Base-by-base conservation (phyloP, 2,113 vertebrate genomes). In the Xiphophorus couchianus region DNA sequence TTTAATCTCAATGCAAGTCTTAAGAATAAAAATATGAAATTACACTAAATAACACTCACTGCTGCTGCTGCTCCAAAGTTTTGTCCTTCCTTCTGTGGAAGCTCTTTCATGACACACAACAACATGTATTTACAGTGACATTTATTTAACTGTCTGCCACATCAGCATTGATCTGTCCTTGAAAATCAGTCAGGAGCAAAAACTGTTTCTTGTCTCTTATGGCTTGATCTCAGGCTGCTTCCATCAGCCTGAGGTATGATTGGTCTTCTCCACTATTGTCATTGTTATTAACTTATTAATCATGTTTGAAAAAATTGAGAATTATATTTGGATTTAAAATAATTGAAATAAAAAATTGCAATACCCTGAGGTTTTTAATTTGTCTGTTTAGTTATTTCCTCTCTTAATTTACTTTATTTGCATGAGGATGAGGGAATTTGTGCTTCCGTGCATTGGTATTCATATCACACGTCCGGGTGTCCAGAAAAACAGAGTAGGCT, bases 391-490 rank as follows among this genome's bases (percentile, higher is more conserved):
- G 29, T 30, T 28, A 72, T 35, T 69, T 84, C 66, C 63, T 48
- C 69, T 76, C 64, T 66, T 83, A 39, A 84, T 84, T 88, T 75
- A 74, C 73, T 74, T 71, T 65, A 48, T 84, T 65, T 88, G 71
- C 68, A 69, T 73, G 81, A 78, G 66, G 60, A 74, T 42, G 48
- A 73, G 69, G 39, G 28, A 62, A 66, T 83, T 85, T 72, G 58
- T 83, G 51, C 62, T 71, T 15, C 11, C 31, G 48, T 31, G 70
- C 74, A 75, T 87, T 87, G 68, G 76, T 89, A 89, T 92, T 90
- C 85, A 74, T 37, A 68, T 68, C 87, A 79, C 80, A 81, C 70
- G 60, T 78, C 54, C 31, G 62, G 44, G 60, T 75, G 82, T 88
- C 86, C 82, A 72, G 73, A 82, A 72, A 58, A 76, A 84, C 51